A percentile compares a stretch with the other conserved stretches of the same genome.
phyloP scores from a whole-genome alignment of 2,113 vertebrate species.

The Vulpes lagopus region DNA sequence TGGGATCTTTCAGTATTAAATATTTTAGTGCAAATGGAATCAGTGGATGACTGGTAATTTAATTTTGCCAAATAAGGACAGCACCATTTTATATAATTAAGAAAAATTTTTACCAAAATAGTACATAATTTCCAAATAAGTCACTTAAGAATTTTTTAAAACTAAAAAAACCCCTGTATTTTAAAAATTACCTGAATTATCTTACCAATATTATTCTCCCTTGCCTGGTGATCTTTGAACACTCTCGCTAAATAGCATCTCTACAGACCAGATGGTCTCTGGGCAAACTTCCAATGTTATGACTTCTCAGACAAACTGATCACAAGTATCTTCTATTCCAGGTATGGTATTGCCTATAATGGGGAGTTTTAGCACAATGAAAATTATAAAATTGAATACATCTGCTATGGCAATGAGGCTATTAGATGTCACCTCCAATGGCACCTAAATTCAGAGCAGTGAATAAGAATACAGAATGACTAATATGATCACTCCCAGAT shows the following conservation, averaged over 20 bases:
- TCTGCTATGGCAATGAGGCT: constrained; percentile 50
- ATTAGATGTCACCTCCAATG: constrained; percentile 47
- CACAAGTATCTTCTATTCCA: constrained; percentile 68
- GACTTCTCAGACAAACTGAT: constrained; percentile 68
- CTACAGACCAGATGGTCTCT: constrained; percentile 58
- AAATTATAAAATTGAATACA: constrained; percentile 58
- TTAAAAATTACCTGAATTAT: neutral
- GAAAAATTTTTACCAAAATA: neutral
- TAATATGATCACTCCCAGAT: neutral
- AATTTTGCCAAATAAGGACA: neutral
- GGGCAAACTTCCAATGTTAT: constrained; percentile 63
- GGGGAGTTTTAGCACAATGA: constrained; percentile 60
- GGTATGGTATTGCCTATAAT: constrained; percentile 51
- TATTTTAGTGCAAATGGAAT: neutral
- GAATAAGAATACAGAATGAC: constrained; percentile 33
- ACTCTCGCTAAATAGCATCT: neutral
- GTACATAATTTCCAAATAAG: neutral
- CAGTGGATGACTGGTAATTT: neutral
- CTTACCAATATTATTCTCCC: neutral
- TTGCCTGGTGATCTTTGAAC: constrained; percentile 18
- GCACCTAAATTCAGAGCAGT: constrained; percentile 22
- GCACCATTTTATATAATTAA: neutral
- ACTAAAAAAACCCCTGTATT: neutral
- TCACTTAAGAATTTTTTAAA: neutral
- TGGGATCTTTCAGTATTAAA: neutral